phyloP scores from a whole-genome alignment of 2,888 invertebrate species.

The Drosophila pseudotakahashii region DNA sequence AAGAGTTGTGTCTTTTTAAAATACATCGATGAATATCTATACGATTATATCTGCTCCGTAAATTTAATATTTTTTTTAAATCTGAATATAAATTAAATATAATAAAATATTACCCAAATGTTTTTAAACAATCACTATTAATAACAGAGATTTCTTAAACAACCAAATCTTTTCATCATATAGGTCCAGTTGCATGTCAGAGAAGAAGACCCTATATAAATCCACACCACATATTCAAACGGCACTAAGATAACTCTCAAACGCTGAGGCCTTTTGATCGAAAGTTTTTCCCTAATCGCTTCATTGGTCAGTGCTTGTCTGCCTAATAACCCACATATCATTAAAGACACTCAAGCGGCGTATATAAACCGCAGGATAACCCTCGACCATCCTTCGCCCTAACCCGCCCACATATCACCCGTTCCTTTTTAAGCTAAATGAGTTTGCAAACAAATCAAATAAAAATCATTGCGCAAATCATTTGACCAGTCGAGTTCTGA shows the following conservation, averaged over 20 bases:
- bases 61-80: no score
- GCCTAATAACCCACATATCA: conserved; percentile 58
- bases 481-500: conserved; percentile 20
- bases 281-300: conserved; percentile 56
- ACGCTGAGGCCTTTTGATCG: conserved; percentile 25
- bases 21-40: no score
- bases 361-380: conserved; percentile 21
- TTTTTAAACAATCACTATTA: no score
- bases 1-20: no score
- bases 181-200: background rate
- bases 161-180: no score
- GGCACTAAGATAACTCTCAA: conserved; percentile 19
- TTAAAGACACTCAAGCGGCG: conserved; percentile 35
- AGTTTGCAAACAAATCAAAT: conserved; percentile 50
- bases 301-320: conserved; percentile 46
- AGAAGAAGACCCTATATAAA: background rate
- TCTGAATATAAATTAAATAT: no score
- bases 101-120: no score
- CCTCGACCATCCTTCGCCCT: background rate
- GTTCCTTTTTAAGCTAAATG: conserved; percentile 31
- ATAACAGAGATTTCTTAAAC: no score
- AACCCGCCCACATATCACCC: conserved; percentile 40
- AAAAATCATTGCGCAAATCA: conserved; percentile 20
- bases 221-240: background rate
- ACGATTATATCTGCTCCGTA: no score